Percentiles rank a stretch among this genome's conserved stretches.
These are phyloP conservation scores for Scolopax rusticola DNA, from an alignment of 2,797 vertebrate genomes.

Conservation along the genomic window DNA sequence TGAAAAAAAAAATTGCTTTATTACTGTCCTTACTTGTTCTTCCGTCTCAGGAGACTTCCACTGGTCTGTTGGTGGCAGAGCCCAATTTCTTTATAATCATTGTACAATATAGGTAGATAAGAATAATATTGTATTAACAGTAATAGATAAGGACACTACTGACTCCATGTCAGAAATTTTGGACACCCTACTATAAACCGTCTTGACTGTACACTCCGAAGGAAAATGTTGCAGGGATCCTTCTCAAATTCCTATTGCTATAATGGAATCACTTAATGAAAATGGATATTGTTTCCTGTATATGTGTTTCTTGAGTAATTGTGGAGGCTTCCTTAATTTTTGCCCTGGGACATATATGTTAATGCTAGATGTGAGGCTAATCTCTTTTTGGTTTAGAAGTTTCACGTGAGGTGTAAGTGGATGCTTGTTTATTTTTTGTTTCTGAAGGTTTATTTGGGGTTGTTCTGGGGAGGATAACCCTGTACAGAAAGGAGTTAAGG, in stretches of 20 bases:
- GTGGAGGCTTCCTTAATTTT: background rate
- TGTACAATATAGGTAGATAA: background rate
- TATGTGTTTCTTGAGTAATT: background rate
- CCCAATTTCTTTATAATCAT: background rate
- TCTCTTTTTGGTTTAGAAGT: background rate
- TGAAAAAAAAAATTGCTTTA: background rate
- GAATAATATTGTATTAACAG: background rate
- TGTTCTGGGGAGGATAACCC: fast-evolving
- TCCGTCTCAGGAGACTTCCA: background rate
- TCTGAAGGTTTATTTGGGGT: background rate
- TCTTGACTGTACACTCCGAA: background rate
- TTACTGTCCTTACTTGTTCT: slow-evolving; percentile 30
- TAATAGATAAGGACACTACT: background rate
- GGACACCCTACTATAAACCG: background rate
- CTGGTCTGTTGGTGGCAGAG: background rate
- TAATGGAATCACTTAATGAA: background rate
- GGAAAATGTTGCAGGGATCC: background rate
- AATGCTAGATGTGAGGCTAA: background rate
- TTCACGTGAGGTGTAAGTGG: background rate
- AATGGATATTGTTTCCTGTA: background rate
- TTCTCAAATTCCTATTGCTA: background rate
- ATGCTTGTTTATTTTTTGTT: background rate
- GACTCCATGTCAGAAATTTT: background rate
- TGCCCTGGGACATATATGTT: background rate
- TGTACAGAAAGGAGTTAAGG: background rate